These are phyloP conservation scores for Gallinago paraguaiae DNA, from an alignment of 2,113 vertebrate genomes.

Conservation along the genomic window DNA sequence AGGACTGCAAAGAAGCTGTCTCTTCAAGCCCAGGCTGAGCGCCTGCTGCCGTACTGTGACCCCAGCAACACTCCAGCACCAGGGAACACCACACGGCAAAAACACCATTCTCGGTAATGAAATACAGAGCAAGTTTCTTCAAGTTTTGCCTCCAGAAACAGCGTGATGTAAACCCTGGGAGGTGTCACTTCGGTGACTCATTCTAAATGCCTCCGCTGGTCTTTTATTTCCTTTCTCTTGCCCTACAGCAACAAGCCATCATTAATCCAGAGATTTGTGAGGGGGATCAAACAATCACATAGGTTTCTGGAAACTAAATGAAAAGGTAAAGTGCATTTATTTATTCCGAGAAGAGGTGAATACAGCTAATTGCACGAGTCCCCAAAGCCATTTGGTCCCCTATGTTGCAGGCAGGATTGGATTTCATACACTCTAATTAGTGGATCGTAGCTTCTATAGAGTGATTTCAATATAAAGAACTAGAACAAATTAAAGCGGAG, in stretches of 20 bases:
- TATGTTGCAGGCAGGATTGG: background rate
- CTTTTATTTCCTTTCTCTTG: constrained; percentile 49
- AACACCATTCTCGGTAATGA: background rate
- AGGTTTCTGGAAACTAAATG: constrained; percentile 43
- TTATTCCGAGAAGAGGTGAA: constrained; percentile 13
- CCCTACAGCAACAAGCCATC: constrained; percentile 11
- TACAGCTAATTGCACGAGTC: background rate
- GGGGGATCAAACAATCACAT: background rate
- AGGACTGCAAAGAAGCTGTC: background rate
- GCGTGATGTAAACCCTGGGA: background rate
- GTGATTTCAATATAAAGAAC: constrained; percentile 1
- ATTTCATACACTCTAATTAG: constrained; percentile 41
- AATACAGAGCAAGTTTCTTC: constrained; percentile 27
- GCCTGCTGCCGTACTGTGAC: background rate
- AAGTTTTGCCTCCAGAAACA: constrained; percentile 39
- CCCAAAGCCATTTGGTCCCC: background rate
- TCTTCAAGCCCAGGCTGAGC: background rate
- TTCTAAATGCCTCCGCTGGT: constrained; percentile 3
- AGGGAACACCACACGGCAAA: background rate
- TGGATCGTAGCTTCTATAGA: background rate
- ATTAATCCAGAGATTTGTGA: constrained; percentile 19
- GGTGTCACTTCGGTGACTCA: constrained; percentile 8
- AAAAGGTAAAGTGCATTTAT: constrained; percentile 9
- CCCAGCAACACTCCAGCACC: background rate
- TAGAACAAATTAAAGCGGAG: constrained; percentile 15